Evolutionary conservation across 1,140 invertebrate species (phyloP).

Genomic region (Ips typographus): DNA sequence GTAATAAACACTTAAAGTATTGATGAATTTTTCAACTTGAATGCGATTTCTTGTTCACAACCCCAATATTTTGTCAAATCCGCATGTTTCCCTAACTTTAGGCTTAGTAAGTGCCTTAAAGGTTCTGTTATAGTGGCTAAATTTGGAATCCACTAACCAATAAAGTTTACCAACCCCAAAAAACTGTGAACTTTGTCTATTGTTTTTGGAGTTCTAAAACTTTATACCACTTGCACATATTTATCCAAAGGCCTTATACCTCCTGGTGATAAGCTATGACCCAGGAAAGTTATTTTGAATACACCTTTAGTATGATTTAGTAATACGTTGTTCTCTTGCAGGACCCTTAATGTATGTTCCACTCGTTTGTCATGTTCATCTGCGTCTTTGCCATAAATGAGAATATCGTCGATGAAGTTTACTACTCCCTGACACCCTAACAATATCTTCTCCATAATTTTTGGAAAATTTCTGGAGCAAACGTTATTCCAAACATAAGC

Average conservation of each 20-base stretch:
- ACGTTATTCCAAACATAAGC: constrained; percentile 46
- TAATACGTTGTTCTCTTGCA: constrained; percentile 35
- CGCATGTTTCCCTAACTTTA: constrained; percentile 10
- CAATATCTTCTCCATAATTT: constrained; percentile 46
- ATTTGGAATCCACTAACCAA: constrained; percentile 46
- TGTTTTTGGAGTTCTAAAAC: constrained; percentile 34
- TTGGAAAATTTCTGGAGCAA: constrained; percentile 51
- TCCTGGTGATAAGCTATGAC: constrained; percentile 41
- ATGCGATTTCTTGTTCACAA: constrained; percentile 38
- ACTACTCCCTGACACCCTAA: constrained; percentile 23
- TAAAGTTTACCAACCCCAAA: constrained; percentile 41
- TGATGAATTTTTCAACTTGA: neutral
- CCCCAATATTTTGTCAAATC: constrained; percentile 42
- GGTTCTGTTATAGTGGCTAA: constrained; percentile 45
- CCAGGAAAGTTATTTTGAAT: constrained; percentile 39
- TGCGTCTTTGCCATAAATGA: constrained; percentile 23
- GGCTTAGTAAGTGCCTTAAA: constrained; percentile 38
- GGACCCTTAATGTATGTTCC: constrained; percentile 7
- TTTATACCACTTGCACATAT: constrained; percentile 32
- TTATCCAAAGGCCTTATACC: constrained; percentile 37
- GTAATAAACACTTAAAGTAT: constrained; percentile 55
- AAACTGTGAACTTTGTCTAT: constrained; percentile 47
- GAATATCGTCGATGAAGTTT: constrained; percentile 33
- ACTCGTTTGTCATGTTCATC: constrained; percentile 20
- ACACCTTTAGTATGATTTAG: constrained; percentile 38